Percentiles rank a stretch among this genome's conserved stretches.
phyloP scores from a whole-genome alignment of 37 sponge, comb jelly and placozoan species.

The Eunapius fragilis region DNA sequence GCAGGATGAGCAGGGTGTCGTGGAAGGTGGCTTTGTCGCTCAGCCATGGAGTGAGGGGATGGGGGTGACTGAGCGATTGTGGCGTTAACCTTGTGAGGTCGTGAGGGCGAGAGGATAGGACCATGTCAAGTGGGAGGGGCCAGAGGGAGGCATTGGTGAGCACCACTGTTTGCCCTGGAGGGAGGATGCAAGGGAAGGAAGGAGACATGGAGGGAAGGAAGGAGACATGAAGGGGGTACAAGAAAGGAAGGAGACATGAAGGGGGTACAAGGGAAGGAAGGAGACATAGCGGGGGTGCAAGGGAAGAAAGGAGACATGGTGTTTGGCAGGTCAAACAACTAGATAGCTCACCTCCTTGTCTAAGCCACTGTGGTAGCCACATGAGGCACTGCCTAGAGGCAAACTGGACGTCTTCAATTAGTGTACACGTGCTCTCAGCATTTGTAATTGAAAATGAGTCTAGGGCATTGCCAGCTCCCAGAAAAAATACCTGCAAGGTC shows the following conservation, averaged over 20 bases:
- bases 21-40: background rate
- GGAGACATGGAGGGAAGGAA: too few relatives aligned
- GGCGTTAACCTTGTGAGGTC: background rate
- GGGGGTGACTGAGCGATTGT: background rate
- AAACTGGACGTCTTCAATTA: conserved; percentile 18
- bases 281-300: too few relatives aligned
- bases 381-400: conserved; percentile 17
- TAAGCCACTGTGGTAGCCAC: conserved; percentile 7
- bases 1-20: conserved; percentile 5
- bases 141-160: background rate
- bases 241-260: too few relatives aligned
- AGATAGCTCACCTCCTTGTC: conserved; percentile 27
- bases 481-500: background rate
- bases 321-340: too few relatives aligned
- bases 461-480: conserved; percentile 18
- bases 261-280: too few relatives aligned
- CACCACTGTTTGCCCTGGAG: background rate
- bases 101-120: background rate
- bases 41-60: conserved; percentile 19
- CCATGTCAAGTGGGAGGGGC: conserved; percentile 14
- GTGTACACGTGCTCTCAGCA: background rate
- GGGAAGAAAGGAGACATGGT: too few relatives aligned
- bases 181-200: too few relatives aligned
- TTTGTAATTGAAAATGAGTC: conserved; percentile 22
- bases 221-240: too few relatives aligned